These are phyloP conservation scores for Bombus superbus DNA, from an alignment of 1,140 invertebrate species.

Conservation along the genomic window DNA sequence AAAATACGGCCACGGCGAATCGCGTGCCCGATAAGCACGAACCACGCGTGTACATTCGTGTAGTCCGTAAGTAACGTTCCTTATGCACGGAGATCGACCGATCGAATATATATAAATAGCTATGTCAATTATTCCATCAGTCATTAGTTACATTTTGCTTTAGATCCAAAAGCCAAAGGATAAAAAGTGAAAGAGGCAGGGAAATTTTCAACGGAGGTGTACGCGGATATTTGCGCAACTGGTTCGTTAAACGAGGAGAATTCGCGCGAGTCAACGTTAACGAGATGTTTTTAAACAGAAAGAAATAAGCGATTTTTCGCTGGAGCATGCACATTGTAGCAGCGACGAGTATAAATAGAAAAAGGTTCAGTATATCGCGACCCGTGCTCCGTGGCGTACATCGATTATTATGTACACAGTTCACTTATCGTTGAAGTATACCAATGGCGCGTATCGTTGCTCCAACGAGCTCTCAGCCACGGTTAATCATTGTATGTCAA, in stretches of 20 bases:
- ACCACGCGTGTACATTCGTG: neutral
- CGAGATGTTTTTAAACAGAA: constrained; percentile 23
- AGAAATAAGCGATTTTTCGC: constrained; percentile 41
- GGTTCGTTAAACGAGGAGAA: constrained; percentile 1
- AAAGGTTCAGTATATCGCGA: constrained; percentile 28
- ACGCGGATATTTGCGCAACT: constrained; percentile 2
- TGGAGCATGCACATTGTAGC: neutral
- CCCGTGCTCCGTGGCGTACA: neutral
- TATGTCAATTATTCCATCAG: neutral
- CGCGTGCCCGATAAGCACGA: constrained; percentile 1
- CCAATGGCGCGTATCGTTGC: neutral
- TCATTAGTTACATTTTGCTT: neutral
- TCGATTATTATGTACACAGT: constrained; percentile 22
- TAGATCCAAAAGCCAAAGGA: neutral
- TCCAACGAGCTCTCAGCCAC: neutral
- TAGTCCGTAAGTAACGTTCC: neutral
- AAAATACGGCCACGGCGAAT: constrained; percentile 35
- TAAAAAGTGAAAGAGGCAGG: neutral
- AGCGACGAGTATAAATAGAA: constrained; percentile 36
- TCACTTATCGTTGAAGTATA: constrained; percentile 24
- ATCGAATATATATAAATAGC: neutral
- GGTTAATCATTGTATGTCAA: constrained; percentile 9
- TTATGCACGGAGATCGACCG: neutral
- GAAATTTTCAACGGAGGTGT: neutral
- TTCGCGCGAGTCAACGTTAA: constrained; percentile 3